Percentiles rank a stretch among this genome's conserved stretches.
These are phyloP conservation scores for Lasioglossum pauxillum DNA, from an alignment of 2,888 invertebrate species.

Conservation along the genomic window DNA sequence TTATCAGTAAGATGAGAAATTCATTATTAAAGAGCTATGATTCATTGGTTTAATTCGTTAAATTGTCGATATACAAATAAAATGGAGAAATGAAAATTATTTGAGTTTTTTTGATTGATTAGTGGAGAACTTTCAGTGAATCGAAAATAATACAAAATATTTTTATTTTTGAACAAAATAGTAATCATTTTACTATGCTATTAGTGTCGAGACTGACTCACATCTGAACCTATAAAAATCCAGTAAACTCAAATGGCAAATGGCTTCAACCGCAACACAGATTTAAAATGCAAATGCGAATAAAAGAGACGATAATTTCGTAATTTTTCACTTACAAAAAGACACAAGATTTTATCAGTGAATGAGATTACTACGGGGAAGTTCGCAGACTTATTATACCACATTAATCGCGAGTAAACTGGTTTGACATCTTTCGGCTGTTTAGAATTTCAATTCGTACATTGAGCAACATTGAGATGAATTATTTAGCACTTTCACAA, in stretches of 20 bases:
- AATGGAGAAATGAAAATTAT: too few relatives aligned
- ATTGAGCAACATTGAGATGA: conserved; percentile 22
- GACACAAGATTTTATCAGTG: background rate
- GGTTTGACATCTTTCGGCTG: conserved; percentile 22
- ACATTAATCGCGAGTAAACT: conserved; percentile 1
- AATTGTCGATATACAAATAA: too few relatives aligned
- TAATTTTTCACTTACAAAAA: background rate
- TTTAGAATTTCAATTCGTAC: conserved; percentile 31
- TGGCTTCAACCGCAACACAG: background rate
- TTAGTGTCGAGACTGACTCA: conserved; percentile 18
- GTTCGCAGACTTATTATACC: background rate
- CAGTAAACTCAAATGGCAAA: background rate
- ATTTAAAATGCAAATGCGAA: background rate
- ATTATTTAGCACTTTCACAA: conserved; percentile 51
- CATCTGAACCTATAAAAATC: background rate
- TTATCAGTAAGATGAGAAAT: background rate
- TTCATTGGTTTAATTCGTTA: background rate
- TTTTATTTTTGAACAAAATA: too few relatives aligned
- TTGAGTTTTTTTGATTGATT: too few relatives aligned
- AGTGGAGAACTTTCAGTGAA: too few relatives aligned
- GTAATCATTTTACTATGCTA: background rate
- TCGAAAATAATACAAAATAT: too few relatives aligned
- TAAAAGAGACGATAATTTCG: background rate
- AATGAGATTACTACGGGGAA: background rate
- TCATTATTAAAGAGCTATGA: background rate